Conservation (phyloP, 2,888 invertebrate species). For the Agriotes lineatus region DNA sequence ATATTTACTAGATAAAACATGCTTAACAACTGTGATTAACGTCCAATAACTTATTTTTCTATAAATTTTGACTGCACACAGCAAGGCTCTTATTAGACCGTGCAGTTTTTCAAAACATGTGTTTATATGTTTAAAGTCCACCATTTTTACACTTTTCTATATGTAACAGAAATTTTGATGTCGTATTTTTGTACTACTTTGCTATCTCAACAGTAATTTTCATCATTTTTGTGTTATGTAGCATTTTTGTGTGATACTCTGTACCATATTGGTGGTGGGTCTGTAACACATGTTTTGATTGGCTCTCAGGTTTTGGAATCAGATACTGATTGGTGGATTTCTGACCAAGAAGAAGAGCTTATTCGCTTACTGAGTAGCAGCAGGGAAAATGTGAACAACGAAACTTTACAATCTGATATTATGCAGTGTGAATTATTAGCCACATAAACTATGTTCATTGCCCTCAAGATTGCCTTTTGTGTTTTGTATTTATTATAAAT, state of each 20-base stretch:
- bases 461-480: too few relatives aligned
- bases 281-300: constrained; percentile 65
- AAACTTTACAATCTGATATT: constrained; percentile 64
- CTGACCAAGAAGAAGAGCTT: constrained; percentile 84
- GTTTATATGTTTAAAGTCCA: constrained; percentile 67
- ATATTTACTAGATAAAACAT: constrained; percentile 24
- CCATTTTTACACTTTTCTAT: constrained; percentile 51
- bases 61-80: background rate
- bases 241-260: constrained; percentile 41
- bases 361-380: constrained; percentile 80
- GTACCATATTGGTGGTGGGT: constrained; percentile 53
- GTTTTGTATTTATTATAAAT: too few relatives aligned
- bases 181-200: background rate
- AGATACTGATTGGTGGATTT: constrained; percentile 82
- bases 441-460: constrained; percentile 30
- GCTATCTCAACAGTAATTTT: constrained; percentile 41
- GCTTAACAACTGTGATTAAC: constrained; percentile 24
- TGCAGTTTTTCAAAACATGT: constrained; percentile 62
- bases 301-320: constrained; percentile 70
- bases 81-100: constrained; percentile 12
- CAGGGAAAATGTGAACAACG: constrained; percentile 72
- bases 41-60: background rate
- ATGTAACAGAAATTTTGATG: constrained; percentile 26
- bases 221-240: constrained; percentile 43
- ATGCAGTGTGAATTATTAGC: constrained; percentile 56